phyloP scores from a whole-genome alignment of 2,113 vertebrate genomes.

The Pimephales promelas region DNA sequence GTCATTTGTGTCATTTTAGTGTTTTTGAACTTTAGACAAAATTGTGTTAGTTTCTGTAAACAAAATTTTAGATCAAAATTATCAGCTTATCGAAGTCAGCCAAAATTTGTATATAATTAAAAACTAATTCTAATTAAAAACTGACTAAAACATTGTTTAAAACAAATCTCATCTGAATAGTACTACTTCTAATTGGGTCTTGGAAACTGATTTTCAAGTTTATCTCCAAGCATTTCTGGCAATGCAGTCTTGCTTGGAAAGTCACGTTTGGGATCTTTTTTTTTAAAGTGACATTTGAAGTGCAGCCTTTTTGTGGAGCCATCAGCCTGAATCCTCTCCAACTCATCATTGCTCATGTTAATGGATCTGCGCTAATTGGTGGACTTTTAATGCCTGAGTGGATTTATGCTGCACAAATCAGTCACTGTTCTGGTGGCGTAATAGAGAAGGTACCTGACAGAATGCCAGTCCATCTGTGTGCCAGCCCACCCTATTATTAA shows the following conservation, averaged over 20 bases:
- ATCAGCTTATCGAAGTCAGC: not conserved
- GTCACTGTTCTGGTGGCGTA: constrained; percentile 47
- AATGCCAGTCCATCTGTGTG: constrained; percentile 55
- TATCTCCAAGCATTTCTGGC: not conserved
- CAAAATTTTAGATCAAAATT: not conserved
- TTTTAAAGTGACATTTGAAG: constrained; percentile 12
- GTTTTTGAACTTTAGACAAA: not conserved
- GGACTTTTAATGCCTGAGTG: constrained; percentile 46
- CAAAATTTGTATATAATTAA: not conserved
- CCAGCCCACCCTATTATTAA: constrained; percentile 48
- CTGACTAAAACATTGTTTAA: not conserved
- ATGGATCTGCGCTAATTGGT: constrained; percentile 49
- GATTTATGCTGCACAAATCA: constrained; percentile 46
- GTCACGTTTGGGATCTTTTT: not conserved
- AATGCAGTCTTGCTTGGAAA: not conserved
- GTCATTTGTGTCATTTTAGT: not conserved
- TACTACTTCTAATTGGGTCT: not conserved
- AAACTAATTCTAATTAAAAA: not conserved
- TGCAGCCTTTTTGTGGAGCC: not conserved
- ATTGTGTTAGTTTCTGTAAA: not conserved
- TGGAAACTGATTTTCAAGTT: not conserved
- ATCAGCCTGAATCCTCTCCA: constrained; percentile 7
- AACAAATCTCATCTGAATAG: not conserved
- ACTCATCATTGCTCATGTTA: constrained; percentile 24
- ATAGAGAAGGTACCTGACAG: constrained; percentile 48